phyloP scores from a whole-genome alignment of 2,888 invertebrate genomes.

The Lottia gigantea region DNA sequence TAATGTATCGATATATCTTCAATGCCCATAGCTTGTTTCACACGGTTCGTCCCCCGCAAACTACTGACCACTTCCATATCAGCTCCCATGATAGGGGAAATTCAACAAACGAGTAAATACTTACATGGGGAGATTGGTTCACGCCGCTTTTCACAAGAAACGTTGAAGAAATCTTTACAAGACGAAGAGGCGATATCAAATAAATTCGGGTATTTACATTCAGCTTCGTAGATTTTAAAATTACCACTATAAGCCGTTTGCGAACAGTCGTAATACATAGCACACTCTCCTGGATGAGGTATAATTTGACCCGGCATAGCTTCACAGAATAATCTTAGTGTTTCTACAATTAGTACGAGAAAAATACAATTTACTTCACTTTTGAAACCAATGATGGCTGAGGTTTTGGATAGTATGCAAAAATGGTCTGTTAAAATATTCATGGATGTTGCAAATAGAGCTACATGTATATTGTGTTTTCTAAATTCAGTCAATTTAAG shows the following conservation, averaged over 20 bases:
- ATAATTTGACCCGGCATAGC: constrained; percentile 33
- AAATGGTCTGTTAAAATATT: too few species aligned
- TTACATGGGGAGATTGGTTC: constrained; percentile 49
- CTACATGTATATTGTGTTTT: too few species aligned
- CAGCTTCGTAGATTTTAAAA: constrained; percentile 29
- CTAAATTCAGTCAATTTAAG: too few species aligned
- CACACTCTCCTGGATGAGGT: constrained; percentile 47
- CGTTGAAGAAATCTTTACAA: constrained; percentile 39
- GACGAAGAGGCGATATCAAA: constrained; percentile 33
- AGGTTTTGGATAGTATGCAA: too few species aligned
- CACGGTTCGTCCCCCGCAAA: too few species aligned
- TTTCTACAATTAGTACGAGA: constrained; percentile 36
- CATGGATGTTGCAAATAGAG: too few species aligned
- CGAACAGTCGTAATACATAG: constrained; percentile 48
- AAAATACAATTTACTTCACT: too few species aligned
- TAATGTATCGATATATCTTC: too few species aligned
- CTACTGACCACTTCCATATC: too few species aligned
- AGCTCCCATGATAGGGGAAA: not conserved
- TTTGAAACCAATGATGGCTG: too few species aligned
- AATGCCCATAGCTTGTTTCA: too few species aligned
- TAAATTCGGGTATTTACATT: constrained; percentile 48
- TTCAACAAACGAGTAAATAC: constrained; percentile 21
- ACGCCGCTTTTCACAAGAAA: constrained; percentile 41
- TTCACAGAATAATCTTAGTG: constrained; percentile 37
- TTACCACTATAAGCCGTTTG: constrained; percentile 28